Conservation (phyloP, 2,797 vertebrate species). For the Lateolabrax maculatus region DNA sequence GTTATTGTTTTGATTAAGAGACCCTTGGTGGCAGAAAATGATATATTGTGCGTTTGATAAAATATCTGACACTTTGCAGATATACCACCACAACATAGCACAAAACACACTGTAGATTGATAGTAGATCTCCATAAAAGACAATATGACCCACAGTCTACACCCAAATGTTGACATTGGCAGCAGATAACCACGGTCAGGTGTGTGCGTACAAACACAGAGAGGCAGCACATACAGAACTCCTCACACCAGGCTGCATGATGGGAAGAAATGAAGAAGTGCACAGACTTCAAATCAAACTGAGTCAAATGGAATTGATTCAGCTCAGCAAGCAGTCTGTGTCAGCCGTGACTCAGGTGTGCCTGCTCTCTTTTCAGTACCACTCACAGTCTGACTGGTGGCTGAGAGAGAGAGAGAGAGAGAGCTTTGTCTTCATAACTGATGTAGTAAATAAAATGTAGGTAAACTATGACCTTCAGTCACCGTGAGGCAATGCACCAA, state of each 20-base stretch:
- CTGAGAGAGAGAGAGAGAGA: not conserved
- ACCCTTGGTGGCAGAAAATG: too few species aligned
- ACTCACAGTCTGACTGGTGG: conserved; percentile 6
- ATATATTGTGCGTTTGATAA: too few species aligned
- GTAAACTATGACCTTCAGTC: conserved; percentile 42
- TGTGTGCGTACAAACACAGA: conserved; percentile 11
- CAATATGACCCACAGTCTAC: not conserved
- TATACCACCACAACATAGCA: not conserved
- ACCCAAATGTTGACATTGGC: not conserved
- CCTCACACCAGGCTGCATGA: not conserved
- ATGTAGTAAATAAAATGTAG: conserved; percentile 31
- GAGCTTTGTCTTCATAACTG: conserved; percentile 27
- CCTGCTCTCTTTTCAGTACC: conserved; percentile 15
- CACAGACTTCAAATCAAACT: conserved; percentile 31
- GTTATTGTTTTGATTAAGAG: too few species aligned
- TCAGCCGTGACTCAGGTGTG: conserved; percentile 32
- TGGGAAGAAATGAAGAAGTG: not conserved
- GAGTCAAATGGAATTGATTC: conserved; percentile 47
- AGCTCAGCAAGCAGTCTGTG: conserved; percentile 32
- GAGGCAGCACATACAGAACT: not conserved
- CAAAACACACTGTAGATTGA: not conserved
- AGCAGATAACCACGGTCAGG: not conserved
- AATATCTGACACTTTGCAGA: not conserved
- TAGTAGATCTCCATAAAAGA: not conserved
- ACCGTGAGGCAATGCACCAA: not conserved